These are phyloP conservation scores for Eremobia ochroleuca DNA, from an alignment of 2,888 invertebrate species.

Conservation along the genomic window DNA sequence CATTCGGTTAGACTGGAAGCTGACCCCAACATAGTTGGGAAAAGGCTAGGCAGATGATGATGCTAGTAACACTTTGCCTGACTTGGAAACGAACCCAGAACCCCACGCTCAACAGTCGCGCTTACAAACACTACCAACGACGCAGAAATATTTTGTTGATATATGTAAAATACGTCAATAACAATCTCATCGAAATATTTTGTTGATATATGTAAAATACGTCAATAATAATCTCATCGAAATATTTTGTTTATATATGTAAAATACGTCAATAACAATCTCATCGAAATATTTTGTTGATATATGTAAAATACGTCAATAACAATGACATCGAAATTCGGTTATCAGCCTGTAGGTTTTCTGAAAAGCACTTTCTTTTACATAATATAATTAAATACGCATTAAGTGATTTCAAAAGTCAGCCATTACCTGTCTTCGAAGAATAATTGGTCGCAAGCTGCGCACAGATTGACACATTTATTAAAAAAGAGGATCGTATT, in stretches of 20 bases:
- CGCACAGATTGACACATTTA: conserved; percentile 42
- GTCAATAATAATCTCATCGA: neutral
- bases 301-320: neutral
- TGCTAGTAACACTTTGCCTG: neutral
- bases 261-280: no score
- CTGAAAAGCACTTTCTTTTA: conserved; percentile 17
- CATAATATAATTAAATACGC: conserved; percentile 26
- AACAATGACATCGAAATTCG: conserved; percentile 3
- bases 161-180: no score
- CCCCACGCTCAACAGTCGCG: neutral
- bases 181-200: no score
- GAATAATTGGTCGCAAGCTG: conserved; percentile 25
- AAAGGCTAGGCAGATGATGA: no score
- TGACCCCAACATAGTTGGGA: no score
- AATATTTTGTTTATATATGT: no score
- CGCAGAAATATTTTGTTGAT: neutral
- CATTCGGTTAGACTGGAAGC: no score
- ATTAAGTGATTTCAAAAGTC: conserved; percentile 19
- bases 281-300: no score
- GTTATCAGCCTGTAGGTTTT: conserved; percentile 14
- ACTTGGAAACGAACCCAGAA: neutral
- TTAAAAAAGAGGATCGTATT: conserved; percentile 26
- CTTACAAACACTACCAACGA: neutral
- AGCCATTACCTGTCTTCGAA: conserved; percentile 20
- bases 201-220: neutral